Base-by-base conservation (phyloP, 1,140 invertebrate species). In the Macrocentrus cingulum region DNA sequence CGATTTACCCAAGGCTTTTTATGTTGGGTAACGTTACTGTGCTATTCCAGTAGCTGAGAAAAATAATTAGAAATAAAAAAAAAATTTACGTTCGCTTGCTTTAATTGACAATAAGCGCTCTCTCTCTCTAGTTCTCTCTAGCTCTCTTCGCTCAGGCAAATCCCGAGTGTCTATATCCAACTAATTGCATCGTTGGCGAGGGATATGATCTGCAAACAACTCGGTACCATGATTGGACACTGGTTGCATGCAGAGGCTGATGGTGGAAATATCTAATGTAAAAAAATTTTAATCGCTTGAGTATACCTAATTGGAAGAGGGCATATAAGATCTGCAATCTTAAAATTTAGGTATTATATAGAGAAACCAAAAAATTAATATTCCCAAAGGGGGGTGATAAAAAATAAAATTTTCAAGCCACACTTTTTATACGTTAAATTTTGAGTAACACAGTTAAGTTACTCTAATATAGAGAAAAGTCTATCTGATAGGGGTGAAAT, bases 331-430 rank as follows among this genome's bases (percentile, higher is more conserved):
- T n/a, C n/a, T n/a, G n/a, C n/a, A n/a, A n/a, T n/a, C n/a, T n/a
- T n/a, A n/a, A n/a, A n/a, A n/a, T n/a, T n/a, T 29, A 4, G 4
- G 25, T 29, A 29, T 4, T 5, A 5, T 29, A 29, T 5, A 29
- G 9, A 29, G 9, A 29, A 29, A 29, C 9, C 25, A 29, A 5
- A 29, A 9, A 29, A 29, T 9, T 5, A 29, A 29, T 29, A 29
- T 29, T 5, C 9, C 25, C 25, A 29, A 29, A 29, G 25, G 9
- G 41, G 2, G 9, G 41, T 42, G 15, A 18, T 5, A 42, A 18
- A 42, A n/a, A 42, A 42, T 8, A 42, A 42, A 42, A 42, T 18
- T 29, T 9, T n/a, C n/a, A n/a, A n/a, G n/a, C n/a, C n/a, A n/a
- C n/a, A n/a, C n/a, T n/a, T n/a, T n/a, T n/a, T n/a, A n/a, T n/a